phyloP scores from a whole-genome alignment of 2,113 vertebrate species.

The Gopherus flavomarginatus region DNA sequence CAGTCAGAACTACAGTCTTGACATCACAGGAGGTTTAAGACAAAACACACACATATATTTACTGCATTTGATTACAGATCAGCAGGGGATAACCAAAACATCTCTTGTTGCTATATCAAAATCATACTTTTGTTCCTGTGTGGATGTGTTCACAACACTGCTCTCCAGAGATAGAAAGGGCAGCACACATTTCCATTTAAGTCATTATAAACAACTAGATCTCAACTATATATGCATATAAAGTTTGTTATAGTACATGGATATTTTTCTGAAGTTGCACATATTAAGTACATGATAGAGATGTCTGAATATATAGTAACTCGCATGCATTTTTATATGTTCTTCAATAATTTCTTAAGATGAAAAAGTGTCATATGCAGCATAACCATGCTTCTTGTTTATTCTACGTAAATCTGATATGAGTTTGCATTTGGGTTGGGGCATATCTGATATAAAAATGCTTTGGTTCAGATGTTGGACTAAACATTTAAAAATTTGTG shows the following conservation, averaged over 20 bases:
- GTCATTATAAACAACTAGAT: not conserved
- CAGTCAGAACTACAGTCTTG: constrained; percentile 37
- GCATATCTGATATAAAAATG: not conserved
- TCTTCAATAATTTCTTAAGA: constrained; percentile 11
- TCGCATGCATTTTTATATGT: constrained; percentile 22
- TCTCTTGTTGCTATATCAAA: constrained; percentile 17
- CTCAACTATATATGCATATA: not conserved
- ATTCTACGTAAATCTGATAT: not conserved
- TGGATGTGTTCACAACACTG: constrained; percentile 15
- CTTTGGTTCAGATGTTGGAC: not conserved
- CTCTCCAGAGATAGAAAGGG: constrained; percentile 54
- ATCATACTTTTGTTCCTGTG: constrained; percentile 27
- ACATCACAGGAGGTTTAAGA: constrained; percentile 18
- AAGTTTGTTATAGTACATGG: constrained; percentile 29
- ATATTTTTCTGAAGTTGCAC: constrained; percentile 31
- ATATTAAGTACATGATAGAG: constrained; percentile 47
- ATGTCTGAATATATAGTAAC: constrained; percentile 37
- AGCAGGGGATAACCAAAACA: constrained; percentile 46
- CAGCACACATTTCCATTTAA: constrained; percentile 54
- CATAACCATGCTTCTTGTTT: not conserved
- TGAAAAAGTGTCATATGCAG: not conserved
- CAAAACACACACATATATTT: constrained; percentile 26
- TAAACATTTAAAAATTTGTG: not conserved
- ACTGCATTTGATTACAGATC: constrained; percentile 46
- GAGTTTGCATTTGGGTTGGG: not conserved